Base-by-base conservation (phyloP, 2,797 vertebrate species). In the Fundulus diaphanus region DNA sequence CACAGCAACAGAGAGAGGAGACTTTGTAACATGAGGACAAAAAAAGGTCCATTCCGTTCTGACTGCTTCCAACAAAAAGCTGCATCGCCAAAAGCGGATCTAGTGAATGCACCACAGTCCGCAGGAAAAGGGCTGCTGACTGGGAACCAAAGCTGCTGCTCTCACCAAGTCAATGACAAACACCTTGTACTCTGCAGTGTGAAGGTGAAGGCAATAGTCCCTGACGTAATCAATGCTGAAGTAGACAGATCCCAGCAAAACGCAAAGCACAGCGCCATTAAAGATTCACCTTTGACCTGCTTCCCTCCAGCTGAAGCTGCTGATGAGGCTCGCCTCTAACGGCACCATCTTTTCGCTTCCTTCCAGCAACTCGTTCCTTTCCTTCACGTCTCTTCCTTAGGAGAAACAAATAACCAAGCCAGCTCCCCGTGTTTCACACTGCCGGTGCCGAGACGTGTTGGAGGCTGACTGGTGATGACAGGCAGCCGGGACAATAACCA, bases 381-480 rank as follows among this genome's bases (percentile, higher is more conserved):
- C 18, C 31, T 35, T 11, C 29, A 18, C 29, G 18, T 59, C 29
- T 3, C 7, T n/a, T 18, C 40, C 59, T 68, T 24, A 61, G 57
- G 57, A 80, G 48, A 81, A 61, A 85, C 68, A 82, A 85, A 85
- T 63, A 73, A 37, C 29, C 1, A 27, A 22, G 20, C 18, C 48
- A 51, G 49, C 48, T 57, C 63, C 35, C 70, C 20, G 74, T 16
- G 12, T 18, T 65, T 35, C 27, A 12, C 68, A 29, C 66, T 51
- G 63, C 68, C 37, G 13, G 7, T 3, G 3, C n/a, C 0, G 27
- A 11, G 40, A 12, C 42, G 67, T n/a, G 48, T 49, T 49, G 8
- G 8, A 49, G 16, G 3, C 48, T 49, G 48, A 49, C 48, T 49
- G 16, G 48, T 63, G 12, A 1, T 16, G 76, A 78, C 1, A 57